A percentile compares a stretch with the other conserved stretches of the same genome.
These are phyloP conservation scores for Gadopsis marmoratus DNA, from an alignment of 2,797 vertebrate genomes.

Conservation along the genomic window DNA sequence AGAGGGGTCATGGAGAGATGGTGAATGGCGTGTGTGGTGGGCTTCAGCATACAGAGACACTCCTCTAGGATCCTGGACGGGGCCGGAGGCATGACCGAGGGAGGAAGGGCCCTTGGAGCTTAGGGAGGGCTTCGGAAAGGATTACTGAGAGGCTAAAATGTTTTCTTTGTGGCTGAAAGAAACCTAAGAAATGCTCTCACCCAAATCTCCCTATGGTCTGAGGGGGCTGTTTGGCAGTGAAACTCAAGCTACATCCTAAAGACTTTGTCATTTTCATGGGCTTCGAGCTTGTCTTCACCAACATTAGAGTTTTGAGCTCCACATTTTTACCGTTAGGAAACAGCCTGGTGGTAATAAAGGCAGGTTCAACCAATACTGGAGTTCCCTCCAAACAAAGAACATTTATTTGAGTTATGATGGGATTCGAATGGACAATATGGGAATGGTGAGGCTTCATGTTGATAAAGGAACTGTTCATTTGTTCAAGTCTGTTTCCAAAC, in stretches of 20 bases:
- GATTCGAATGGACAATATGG: background rate
- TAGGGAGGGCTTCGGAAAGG: conserved; percentile 80
- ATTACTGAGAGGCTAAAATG: conserved; percentile 85
- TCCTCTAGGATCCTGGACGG: conserved; percentile 59
- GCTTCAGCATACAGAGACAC: conserved; percentile 44
- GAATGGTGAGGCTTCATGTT: background rate
- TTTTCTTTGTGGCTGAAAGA: conserved; percentile 87
- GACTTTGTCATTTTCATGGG: conserved; percentile 29
- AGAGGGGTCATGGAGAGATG: conserved; percentile 68
- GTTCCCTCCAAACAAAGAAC: conserved; percentile 10
- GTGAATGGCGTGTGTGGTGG: conserved; percentile 43
- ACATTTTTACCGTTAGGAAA: conserved; percentile 11
- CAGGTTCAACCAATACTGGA: conserved; percentile 1
- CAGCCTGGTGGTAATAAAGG: background rate
- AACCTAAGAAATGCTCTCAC: conserved; percentile 81
- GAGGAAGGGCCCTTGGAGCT: conserved; percentile 75
- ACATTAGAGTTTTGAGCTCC: conserved; percentile 16
- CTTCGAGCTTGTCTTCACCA: conserved; percentile 31
- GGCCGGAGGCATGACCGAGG: conserved; percentile 55
- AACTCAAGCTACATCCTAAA: conserved; percentile 55
- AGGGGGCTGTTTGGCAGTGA: conserved; percentile 49
- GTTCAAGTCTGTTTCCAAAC: background rate
- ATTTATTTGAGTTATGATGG: background rate
- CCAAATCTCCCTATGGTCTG: conserved; percentile 71
- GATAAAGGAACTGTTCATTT: background rate